phyloP scores from a whole-genome alignment of 2,113 vertebrate genomes.

The Panurus biarmicus region DNA sequence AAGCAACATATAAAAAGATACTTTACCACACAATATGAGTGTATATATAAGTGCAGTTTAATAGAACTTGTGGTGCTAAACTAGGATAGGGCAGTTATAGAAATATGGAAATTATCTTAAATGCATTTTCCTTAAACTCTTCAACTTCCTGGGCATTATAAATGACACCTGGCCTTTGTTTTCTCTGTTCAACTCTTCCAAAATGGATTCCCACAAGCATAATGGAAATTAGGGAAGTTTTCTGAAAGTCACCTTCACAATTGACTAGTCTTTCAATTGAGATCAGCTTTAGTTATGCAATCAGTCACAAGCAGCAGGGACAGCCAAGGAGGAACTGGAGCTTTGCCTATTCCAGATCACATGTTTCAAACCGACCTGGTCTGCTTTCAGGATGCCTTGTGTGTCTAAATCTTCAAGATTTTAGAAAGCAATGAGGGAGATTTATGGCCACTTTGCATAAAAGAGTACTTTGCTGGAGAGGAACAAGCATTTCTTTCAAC shows the following conservation, averaged over 20 bases:
- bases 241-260: background rate
- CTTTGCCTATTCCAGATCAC: background rate
- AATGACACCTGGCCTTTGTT: background rate
- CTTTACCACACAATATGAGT: background rate
- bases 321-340: background rate
- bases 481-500: background rate
- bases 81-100: background rate
- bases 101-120: background rate
- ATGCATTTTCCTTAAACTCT: background rate
- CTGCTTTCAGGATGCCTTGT: background rate
- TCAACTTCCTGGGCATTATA: background rate
- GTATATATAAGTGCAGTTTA: background rate
- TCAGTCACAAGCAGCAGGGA: background rate
- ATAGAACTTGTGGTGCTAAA: background rate
- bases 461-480: background rate
- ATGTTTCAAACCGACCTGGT: background rate
- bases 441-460: background rate
- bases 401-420: background rate
- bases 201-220: background rate
- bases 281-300: background rate
- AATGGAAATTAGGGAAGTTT: background rate
- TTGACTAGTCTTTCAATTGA: background rate
- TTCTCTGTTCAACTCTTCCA: background rate
- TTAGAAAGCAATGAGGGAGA: background rate
- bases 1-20: background rate